These are phyloP conservation scores for Campylomormyrus numenius DNA, from an alignment of 2,113 vertebrate genomes.

Conservation along the genomic window DNA sequence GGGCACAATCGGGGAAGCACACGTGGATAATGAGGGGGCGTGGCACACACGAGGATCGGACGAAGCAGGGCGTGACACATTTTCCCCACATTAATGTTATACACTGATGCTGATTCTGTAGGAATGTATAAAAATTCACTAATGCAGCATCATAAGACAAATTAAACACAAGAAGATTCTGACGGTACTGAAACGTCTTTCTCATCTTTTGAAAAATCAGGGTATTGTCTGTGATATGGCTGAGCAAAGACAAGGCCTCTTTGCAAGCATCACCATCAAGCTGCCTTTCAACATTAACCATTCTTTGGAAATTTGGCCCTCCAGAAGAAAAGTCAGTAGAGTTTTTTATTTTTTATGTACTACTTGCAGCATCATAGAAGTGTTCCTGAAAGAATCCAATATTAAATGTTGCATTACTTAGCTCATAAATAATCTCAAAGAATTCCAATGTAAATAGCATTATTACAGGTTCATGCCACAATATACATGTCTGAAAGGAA, in stretches of 20 bases:
- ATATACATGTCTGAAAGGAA: not conserved
- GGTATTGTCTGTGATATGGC: slow-evolving; percentile 20
- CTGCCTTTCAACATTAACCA: slow-evolving; percentile 26
- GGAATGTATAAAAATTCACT: too few species aligned
- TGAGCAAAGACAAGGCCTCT: slow-evolving; percentile 33
- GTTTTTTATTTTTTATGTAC: slow-evolving; percentile 3
- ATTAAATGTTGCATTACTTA: not conserved
- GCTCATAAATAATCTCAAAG: not conserved
- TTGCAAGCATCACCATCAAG: slow-evolving; percentile 33
- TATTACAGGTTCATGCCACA: not conserved
- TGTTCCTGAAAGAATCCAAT: slow-evolving; percentile 27
- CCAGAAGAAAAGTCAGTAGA: slow-evolving; percentile 5
- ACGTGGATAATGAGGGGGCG: too few species aligned
- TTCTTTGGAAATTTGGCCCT: slow-evolving; percentile 30
- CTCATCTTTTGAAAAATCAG: slow-evolving; percentile 26
- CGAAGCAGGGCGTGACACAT: too few species aligned
- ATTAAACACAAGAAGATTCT: too few species aligned
- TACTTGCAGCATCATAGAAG: slow-evolving; percentile 33
- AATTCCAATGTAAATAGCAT: not conserved
- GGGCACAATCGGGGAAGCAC: too few species aligned
- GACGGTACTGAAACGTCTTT: too few species aligned
- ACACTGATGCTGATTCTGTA: too few species aligned
- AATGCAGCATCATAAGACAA: too few species aligned
- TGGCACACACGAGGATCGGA: too few species aligned
- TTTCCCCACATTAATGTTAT: too few species aligned